Conservation (phyloP, 2,797 vertebrate species). For the Microcaecilia unicolor region DNA sequence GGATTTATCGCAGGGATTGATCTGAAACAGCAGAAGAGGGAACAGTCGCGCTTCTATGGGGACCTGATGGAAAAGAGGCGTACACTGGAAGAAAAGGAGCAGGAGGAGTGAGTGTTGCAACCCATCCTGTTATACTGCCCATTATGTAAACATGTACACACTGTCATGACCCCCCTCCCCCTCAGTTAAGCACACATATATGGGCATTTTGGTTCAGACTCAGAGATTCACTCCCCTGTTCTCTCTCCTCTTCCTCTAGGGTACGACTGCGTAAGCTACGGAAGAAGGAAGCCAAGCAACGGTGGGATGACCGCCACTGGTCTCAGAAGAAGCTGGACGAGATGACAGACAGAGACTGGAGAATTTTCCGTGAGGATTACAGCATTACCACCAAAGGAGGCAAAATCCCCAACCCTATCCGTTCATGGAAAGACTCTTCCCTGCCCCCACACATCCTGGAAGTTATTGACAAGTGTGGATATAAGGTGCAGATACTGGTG, state of each 20-base stretch:
- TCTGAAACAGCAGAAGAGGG: conserved; percentile 92
- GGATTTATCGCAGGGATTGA: conserved; percentile 96
- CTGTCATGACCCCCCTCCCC: background rate
- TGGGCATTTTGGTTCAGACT: too few species aligned
- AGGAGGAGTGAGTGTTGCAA: conserved; percentile 89
- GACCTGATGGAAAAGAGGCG: conserved; percentile 95
- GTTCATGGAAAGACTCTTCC: conserved; percentile 92
- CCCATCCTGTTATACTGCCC: too few species aligned
- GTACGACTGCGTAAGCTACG: conserved; percentile 83
- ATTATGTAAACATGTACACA: too few species aligned
- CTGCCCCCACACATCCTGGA: conserved; percentile 90
- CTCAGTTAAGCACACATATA: too few species aligned
- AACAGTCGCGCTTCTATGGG: conserved; percentile 91
- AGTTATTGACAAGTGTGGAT: conserved; percentile 95
- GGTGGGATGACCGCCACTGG: conserved; percentile 96
- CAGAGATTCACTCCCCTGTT: too few species aligned
- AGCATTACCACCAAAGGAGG: conserved; percentile 98
- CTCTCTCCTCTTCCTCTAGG: conserved; percentile 32
- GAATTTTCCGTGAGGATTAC: conserved; percentile 94
- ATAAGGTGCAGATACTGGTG: conserved; percentile 94
- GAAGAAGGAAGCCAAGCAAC: conserved; percentile 95
- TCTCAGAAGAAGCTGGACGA: conserved; percentile 98
- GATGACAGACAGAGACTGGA: conserved; percentile 97
- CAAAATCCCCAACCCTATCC: conserved; percentile 95
- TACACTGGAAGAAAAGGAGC: conserved; percentile 92